A percentile compares a stretch with the other conserved stretches of the same genome.
Evolutionary conservation across 2,888 invertebrate species (phyloP).

Genomic region (Phyto melanocephala): DNA sequence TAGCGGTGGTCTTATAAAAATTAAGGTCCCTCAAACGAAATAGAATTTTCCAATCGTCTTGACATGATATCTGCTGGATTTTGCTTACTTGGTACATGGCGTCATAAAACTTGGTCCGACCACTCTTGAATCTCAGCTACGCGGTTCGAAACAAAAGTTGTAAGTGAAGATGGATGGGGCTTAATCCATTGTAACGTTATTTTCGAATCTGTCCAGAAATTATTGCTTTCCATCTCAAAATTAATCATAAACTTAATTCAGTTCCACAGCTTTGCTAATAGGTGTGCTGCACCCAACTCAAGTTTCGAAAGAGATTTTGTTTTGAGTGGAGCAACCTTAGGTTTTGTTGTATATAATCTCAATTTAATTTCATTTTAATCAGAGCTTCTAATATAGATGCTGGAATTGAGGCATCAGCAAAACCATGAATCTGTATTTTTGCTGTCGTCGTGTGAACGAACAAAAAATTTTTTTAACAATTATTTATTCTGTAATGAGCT

Average conservation of each 20-base stretch:
- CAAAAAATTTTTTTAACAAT: conserved; percentile 11
- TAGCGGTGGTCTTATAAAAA: no score
- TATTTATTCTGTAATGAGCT: neutral
- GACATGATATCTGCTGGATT: neutral
- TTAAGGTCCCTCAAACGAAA: no score
- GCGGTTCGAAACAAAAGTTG: conserved; percentile 34
- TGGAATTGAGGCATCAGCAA: conserved; percentile 2
- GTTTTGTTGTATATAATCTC: no score
- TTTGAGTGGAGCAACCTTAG: conserved; percentile 47
- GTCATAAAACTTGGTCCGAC: neutral
- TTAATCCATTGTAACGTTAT: conserved; percentile 26
- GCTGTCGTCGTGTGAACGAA: neutral
- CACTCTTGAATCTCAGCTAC: conserved; percentile 26
- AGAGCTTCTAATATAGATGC: neutral
- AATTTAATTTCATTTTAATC: neutral
- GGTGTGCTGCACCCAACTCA: neutral
- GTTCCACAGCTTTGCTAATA: no score
- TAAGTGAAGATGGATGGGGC: conserved; percentile 15
- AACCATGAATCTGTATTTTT: neutral
- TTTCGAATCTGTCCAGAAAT: conserved; percentile 40
- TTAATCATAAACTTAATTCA: no score
- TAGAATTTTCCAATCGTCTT: neutral
- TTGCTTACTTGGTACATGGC: neutral
- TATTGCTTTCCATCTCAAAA: no score
- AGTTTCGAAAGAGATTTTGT: conserved; percentile 3